Evolutionary conservation across 2,797 vertebrate genomes (phyloP), one percentile per base, ranked within the genome.

Genomic region (Loriculus beryllinus): DNA sequence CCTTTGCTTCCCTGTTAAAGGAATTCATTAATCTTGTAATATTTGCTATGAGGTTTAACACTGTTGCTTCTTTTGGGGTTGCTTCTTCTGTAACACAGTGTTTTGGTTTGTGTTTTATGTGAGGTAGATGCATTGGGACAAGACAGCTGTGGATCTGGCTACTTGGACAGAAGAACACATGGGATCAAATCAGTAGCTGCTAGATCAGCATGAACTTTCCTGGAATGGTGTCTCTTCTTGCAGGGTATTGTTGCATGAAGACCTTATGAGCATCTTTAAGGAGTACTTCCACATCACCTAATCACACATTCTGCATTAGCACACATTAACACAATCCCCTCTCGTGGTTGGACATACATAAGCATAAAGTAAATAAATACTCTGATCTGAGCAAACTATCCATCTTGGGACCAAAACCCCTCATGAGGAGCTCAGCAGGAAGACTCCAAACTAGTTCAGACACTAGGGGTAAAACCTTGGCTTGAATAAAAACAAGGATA

Each of bases 211-310:
- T 3, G 4, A 33, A 7, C 47, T 37, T 91, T 82, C 22, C 33
- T 79, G 45, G 63, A 86, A 51, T 8, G 51, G 2, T 29, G 10
- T 59, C 83, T 88, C 28, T 11, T 76, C 43, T 64, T 69, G 12
- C 21, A 64, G 26, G 10, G 40, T 33, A 20, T 5, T 67, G 25
- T 63, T 82, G 26, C 0, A 0, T 23, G 43, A 84, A 47, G 43
- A 77, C 22, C 14, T 63, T 28, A 45, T 1, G 2, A 84, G 63
- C 33, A 21, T 37, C 31, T 43, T 47, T 57, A 21, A 90, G 45
- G 40, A 76, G 59, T 31, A 72, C 31, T 11, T 86, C 17, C 0
- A 2, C 3, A 7, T 37, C 6, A 0, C 39, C 13, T 76, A 65
- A 72, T 79, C 65, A 56, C 16, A 18, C 15, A 1, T 69, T 56